Percentiles rank a stretch among this genome's conserved stretches.
These are phyloP conservation scores for Molanna angustata DNA, from an alignment of 2,888 invertebrate species.

Conservation along the genomic window DNA sequence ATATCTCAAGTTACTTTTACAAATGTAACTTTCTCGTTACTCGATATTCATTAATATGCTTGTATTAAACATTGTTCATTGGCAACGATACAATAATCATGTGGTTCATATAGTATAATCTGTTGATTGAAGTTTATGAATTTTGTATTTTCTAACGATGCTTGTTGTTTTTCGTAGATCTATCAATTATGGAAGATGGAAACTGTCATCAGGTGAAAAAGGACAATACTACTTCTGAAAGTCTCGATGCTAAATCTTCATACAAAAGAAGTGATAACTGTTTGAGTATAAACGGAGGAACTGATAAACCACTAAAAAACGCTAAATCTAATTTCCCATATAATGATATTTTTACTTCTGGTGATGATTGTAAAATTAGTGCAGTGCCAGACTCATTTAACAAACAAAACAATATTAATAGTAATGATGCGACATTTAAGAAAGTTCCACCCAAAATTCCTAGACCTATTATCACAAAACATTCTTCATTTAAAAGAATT, in stretches of 20 bases:
- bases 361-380: no score
- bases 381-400: no score
- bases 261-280: conserved; percentile 15
- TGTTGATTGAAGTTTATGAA: background rate
- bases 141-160: background rate
- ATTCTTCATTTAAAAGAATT: conserved; percentile 17
- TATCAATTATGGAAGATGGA: conserved; percentile 59
- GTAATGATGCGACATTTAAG: no score
- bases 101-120: no score
- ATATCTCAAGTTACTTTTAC: no score
- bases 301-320: no score
- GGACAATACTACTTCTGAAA: conserved; percentile 13
- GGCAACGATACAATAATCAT: background rate
- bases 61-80: no score
- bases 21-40: no score
- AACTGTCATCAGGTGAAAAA: conserved; percentile 38
- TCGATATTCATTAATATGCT: no score
- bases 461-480: conserved; percentile 14
- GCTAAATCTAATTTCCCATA: no score
- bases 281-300: conserved; percentile 21
- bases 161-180: background rate
- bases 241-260: conserved; percentile 6
- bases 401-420: no score
- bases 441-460: conserved; percentile 15
- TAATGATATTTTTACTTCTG: no score